phyloP scores from a whole-genome alignment of 2,888 invertebrate genomes.

The Drosophila paranaensis region DNA sequence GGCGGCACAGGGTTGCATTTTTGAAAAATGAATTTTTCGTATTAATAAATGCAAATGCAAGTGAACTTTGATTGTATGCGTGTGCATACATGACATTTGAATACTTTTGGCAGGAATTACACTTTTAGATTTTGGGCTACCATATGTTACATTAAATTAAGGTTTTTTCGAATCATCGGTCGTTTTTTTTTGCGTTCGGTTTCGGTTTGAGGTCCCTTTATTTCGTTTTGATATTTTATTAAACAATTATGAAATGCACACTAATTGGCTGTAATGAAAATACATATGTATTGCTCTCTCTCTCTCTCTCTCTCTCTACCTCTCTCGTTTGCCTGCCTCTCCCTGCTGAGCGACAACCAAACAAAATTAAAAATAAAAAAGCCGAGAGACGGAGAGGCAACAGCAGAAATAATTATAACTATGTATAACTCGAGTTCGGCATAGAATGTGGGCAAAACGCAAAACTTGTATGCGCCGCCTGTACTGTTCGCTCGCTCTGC shows the following conservation, averaged over 20 bases:
- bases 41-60: slow-evolving; percentile 69
- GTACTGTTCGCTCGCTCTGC: slow-evolving; percentile 65
- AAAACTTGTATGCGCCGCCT: slow-evolving; percentile 79
- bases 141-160: slow-evolving; percentile 56
- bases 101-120: slow-evolving; percentile 28
- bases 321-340: slow-evolving; percentile 18
- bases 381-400: slow-evolving; percentile 46
- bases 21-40: slow-evolving; percentile 48
- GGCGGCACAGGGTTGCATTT: slow-evolving; percentile 75
- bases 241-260: slow-evolving; percentile 83
- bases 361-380: slow-evolving; percentile 78
- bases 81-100: slow-evolving; percentile 18
- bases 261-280: slow-evolving; percentile 82
- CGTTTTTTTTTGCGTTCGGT: slow-evolving; percentile 17
- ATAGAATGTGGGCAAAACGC: slow-evolving; percentile 67
- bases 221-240: slow-evolving; percentile 61
- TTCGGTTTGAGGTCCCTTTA: slow-evolving; percentile 21
- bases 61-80: slow-evolving; percentile 19
- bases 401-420: slow-evolving; percentile 79
- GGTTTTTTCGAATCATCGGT: slow-evolving; percentile 30
- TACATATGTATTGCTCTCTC: slow-evolving; percentile 41
- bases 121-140: slow-evolving; percentile 49
- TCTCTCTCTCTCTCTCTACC: slow-evolving; percentile 22
- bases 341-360: slow-evolving; percentile 65
- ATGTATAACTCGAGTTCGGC: slow-evolving; percentile 74